These are phyloP conservation scores for Brachionus rubens DNA, from an alignment of 1,140 invertebrate species.

Conservation along the genomic window DNA sequence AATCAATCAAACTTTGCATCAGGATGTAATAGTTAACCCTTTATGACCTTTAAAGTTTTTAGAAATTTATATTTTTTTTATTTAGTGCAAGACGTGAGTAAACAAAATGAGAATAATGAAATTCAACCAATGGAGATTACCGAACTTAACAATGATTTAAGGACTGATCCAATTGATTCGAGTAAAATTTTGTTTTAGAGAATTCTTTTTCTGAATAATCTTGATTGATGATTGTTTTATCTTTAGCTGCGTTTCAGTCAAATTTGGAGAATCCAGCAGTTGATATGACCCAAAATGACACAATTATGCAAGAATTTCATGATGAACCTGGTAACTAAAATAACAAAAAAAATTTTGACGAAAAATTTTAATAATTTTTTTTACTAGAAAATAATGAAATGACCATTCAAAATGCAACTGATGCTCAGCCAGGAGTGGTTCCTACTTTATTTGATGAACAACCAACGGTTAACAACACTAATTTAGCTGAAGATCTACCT, in stretches of 20 bases:
- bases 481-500: conserved; percentile 10
- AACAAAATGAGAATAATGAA: conserved; percentile 31
- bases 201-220: too few species aligned
- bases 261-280: background rate
- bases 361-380: background rate
- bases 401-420: background rate
- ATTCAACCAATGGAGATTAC: conserved; percentile 11
- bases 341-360: background rate
- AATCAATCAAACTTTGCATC: conserved; percentile 14
- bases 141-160: background rate
- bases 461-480: conserved; percentile 31
- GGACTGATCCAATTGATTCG: conserved; percentile 6
- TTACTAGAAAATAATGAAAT: background rate
- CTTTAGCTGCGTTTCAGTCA: background rate
- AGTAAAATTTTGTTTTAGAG: background rate
- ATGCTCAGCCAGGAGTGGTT: conserved; percentile 6
- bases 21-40: background rate
- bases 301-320: background rate
- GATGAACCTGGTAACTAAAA: background rate
- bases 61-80: background rate
- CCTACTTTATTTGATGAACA: conserved; percentile 42
- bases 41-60: background rate
- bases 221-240: background rate
- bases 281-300: background rate
- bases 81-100: conserved; percentile 9